Evolutionary conservation across 2,113 vertebrate species (phyloP).

Genomic region (Myiozetetes cayanensis): DNA sequence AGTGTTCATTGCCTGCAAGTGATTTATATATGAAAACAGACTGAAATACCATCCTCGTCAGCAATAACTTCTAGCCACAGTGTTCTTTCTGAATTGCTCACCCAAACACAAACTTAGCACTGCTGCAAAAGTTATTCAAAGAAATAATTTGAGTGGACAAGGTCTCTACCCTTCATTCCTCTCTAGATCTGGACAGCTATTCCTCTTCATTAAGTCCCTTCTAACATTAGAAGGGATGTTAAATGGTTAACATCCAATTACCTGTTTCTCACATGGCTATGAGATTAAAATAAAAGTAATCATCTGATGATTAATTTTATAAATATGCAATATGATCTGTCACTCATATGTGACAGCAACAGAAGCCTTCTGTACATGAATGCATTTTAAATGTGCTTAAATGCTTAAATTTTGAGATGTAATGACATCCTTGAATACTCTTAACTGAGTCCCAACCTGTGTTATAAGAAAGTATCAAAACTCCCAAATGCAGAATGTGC

Average conservation of each 20-base stretch:
- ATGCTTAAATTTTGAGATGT: neutral
- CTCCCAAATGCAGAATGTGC: fast-evolving
- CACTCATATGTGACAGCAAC: neutral
- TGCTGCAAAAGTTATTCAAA: neutral
- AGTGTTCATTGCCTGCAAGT: neutral
- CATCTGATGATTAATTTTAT: neutral
- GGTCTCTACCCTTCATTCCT: neutral
- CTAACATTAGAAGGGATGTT: neutral
- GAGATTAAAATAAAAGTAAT: neutral
- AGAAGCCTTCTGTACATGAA: neutral
- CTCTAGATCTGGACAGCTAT: neutral
- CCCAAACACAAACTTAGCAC: neutral
- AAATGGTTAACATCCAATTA: neutral
- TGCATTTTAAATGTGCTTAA: neutral
- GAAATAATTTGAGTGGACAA: neutral
- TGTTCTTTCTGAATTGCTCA: neutral
- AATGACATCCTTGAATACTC: neutral
- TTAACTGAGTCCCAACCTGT: neutral
- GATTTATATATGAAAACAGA: neutral
- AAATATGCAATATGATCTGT: neutral
- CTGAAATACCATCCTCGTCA: neutral
- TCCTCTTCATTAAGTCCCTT: neutral
- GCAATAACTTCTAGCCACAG: neutral
- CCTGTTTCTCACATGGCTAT: neutral
- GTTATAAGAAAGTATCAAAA: neutral